Conservation (phyloP, 2,888 invertebrate species). For the Bombylius major region DNA sequence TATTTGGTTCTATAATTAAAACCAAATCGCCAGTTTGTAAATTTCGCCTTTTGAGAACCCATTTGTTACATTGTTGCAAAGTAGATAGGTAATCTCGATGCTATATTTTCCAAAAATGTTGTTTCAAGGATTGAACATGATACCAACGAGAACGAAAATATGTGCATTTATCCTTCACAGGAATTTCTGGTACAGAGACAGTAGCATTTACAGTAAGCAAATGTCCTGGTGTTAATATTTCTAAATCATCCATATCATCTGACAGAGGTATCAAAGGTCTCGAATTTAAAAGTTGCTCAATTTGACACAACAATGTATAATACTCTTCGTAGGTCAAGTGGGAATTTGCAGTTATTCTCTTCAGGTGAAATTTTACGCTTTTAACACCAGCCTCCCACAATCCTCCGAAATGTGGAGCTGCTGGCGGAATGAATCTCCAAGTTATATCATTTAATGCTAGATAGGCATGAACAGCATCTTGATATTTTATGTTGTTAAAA, state of each 20-base stretch:
- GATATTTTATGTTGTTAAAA: no score
- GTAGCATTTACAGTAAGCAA: slow-evolving; percentile 8
- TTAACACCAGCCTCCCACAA: no score
- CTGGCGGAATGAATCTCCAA: slow-evolving; percentile 20
- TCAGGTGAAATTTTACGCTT: slow-evolving; percentile 16
- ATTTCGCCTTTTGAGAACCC: no score
- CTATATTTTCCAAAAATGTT: slow-evolving; percentile 20
- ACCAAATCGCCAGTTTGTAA: no score
- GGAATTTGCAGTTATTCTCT: slow-evolving; percentile 15
- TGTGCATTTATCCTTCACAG: no score
- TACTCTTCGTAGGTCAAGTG: slow-evolving; percentile 21
- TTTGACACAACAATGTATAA: slow-evolving; percentile 17
- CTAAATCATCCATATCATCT: slow-evolving; percentile 9
- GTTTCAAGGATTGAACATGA: slow-evolving; percentile 14
- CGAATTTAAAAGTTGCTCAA: slow-evolving; percentile 21
- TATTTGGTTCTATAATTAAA: no score
- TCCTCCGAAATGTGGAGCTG: slow-evolving; percentile 24
- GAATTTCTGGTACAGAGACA: slow-evolving; percentile 10
- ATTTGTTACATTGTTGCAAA: no score
- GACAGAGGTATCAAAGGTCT: no score
- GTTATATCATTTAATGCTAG: background rate
- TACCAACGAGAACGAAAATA: no score
- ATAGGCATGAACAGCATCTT: no score
- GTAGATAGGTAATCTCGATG: no score
- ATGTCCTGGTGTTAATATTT: slow-evolving; percentile 10